Evolutionary conservation across 2,113 vertebrate genomes (phyloP).

Genomic region (Cyrtonyx montezumae): DNA sequence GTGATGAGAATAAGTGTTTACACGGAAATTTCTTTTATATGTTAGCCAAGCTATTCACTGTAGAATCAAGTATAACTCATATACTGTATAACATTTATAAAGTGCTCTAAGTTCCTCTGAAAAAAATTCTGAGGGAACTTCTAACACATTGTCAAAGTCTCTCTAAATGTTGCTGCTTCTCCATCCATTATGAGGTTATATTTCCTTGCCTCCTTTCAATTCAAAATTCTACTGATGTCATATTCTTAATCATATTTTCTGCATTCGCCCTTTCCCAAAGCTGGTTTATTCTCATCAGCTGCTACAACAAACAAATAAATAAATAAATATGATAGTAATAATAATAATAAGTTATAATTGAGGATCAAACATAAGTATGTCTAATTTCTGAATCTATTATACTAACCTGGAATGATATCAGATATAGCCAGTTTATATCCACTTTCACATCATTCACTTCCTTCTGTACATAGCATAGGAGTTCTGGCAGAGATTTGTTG

Average conservation of each 20-base stretch:
- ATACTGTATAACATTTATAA: neutral
- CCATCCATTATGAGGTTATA: neutral
- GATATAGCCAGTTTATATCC: neutral
- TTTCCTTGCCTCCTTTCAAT: neutral
- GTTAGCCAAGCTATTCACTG: neutral
- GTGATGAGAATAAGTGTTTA: neutral
- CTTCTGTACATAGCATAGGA: neutral
- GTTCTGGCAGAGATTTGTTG: neutral
- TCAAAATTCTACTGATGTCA: neutral
- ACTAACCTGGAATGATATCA: conserved; percentile 7
- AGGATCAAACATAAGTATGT: neutral
- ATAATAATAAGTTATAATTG: neutral
- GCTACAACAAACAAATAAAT: neutral
- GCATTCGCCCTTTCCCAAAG: neutral
- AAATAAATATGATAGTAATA: no score
- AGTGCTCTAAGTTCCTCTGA: neutral
- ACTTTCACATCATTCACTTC: conserved; percentile 10
- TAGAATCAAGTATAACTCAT: neutral
- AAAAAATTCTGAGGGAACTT: neutral
- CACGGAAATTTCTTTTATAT: neutral
- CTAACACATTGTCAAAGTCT: neutral
- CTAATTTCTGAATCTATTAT: neutral
- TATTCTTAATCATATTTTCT: neutral
- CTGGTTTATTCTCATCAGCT: neutral
- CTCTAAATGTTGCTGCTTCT: neutral